Evolutionary conservation across 2,797 vertebrate genomes (phyloP).

Genomic region (Sphenodon punctatus): DNA sequence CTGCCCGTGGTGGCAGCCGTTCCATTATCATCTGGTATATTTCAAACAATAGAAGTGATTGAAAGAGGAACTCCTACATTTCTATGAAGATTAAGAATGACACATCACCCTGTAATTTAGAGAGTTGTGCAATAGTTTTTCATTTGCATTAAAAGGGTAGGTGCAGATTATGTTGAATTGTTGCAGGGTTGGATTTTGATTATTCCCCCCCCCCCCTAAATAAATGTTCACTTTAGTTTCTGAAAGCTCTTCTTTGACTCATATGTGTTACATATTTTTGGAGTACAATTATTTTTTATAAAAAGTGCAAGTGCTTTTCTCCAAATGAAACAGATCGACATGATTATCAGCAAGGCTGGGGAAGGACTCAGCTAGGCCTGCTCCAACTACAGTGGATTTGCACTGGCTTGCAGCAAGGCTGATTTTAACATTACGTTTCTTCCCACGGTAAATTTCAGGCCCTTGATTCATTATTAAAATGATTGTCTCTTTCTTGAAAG

Average conservation of each 20-base stretch:
- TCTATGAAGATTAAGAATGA: slow-evolving; percentile 61
- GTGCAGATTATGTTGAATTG: slow-evolving; percentile 33
- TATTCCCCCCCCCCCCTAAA: not conserved
- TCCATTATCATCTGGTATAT: slow-evolving; percentile 48
- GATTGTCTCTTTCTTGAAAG: slow-evolving; percentile 20
- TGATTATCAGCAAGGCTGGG: not conserved
- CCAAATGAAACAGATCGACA: slow-evolving; percentile 5
- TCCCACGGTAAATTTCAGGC: slow-evolving; percentile 7
- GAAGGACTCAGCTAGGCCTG: too few relatives aligned
- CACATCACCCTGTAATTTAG: slow-evolving; percentile 68
- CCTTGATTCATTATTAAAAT: slow-evolving; percentile 40
- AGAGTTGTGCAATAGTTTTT: slow-evolving; percentile 42
- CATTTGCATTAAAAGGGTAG: slow-evolving; percentile 53
- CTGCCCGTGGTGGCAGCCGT: slow-evolving; percentile 50
- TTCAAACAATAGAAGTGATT: slow-evolving; percentile 64
- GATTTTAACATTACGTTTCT: slow-evolving; percentile 40
- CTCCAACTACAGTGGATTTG: too few relatives aligned
- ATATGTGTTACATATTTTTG: slow-evolving; percentile 28
- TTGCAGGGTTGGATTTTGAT: slow-evolving; percentile 26
- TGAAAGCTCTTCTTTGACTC: slow-evolving; percentile 23
- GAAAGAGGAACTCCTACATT: slow-evolving; percentile 71
- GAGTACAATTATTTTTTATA: slow-evolving; percentile 24
- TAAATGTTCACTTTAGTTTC: slow-evolving; percentile 2
- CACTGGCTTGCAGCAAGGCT: slow-evolving; percentile 18
- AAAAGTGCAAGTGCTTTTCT: not conserved